phyloP scores from a whole-genome alignment of 2,888 invertebrate genomes.

The Mycalesis mineus region DNA sequence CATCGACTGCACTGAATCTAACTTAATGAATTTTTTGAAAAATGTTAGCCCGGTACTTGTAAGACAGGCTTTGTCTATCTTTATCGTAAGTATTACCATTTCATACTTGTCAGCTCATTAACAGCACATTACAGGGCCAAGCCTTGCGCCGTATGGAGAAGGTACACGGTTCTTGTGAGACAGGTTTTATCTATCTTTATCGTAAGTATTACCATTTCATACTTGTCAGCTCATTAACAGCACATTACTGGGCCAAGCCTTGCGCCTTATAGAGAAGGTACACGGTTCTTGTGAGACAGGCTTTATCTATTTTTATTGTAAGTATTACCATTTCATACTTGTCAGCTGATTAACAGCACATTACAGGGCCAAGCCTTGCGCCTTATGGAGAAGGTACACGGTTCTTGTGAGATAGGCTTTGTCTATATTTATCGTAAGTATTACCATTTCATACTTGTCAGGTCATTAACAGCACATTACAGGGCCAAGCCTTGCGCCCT shows the following conservation, averaged over 20 bases:
- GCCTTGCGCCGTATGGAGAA: too few relatives aligned
- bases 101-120: background rate
- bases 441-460: background rate
- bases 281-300: conserved; percentile 35
- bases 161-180: conserved; percentile 34
- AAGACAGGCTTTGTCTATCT: conserved; percentile 31
- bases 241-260: background rate
- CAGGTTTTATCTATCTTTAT: conserved; percentile 29
- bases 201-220: background rate
- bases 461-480: background rate
- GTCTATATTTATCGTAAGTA: conserved; percentile 7
- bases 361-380: too few relatives aligned
- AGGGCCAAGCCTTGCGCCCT: too few relatives aligned
- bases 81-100: background rate
- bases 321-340: background rate
- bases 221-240: background rate
- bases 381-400: too few relatives aligned
- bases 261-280: too few relatives aligned
- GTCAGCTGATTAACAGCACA: background rate
- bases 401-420: conserved; percentile 35
- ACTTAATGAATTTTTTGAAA: conserved; percentile 34
- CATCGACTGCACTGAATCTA: conserved; percentile 35
- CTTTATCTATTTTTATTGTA: conserved; percentile 19
- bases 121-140: background rate
- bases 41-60: conserved; percentile 37